Base-by-base conservation (phyloP, 2,797 vertebrate genomes). In the Merluccius polli region DNA sequence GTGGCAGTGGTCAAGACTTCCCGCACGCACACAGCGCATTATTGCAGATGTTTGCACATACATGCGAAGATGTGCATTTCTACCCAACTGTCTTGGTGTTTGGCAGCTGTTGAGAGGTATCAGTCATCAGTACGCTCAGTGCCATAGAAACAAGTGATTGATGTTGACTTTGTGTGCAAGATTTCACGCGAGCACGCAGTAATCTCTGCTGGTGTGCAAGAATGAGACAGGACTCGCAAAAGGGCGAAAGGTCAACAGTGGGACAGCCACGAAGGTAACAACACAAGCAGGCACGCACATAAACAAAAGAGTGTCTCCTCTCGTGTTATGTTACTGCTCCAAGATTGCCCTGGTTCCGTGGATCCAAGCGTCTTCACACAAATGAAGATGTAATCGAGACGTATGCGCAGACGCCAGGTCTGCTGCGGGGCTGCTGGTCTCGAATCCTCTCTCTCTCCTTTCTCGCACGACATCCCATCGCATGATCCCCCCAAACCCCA, bases 191-290 rank as follows among this genome's bases (percentile, higher is more conserved):
- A 81, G 83, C 71, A 78, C 84, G 80, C 79, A 74, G 80, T 83
- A 74, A 29, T 72, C 69, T 48, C 52, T 33, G 29, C 24, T 27
- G 74, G 71, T 73, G 75, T 88, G 78, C 79, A 83, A 89, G 88
- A 85, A 82, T 80, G 83, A 59, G 70, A 89, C 77, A 89, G 85
- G 89, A 88, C 52, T 63, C 52, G 86, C n/a, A n/a, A n/a, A 32
- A 78, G 16, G 83, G 73, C 85, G 94, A 88, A 93, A 95, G 88
- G 92, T 93, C 93, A 95, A 94, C 89, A 95, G 95, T 89, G 91
- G 92, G 79, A 93, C 93, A 89, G 94, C 92, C 86, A 88, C 94
- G 80, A 96, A 95, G 95, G 95, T 95, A 95, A 85, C 88, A 82
- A 35, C 72, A 41, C 71, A 27, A 36, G 30, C 59, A 27, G 16